These are phyloP conservation scores for Cephus spinipes DNA, from an alignment of 2,888 invertebrate genomes.

Conservation along the genomic window DNA sequence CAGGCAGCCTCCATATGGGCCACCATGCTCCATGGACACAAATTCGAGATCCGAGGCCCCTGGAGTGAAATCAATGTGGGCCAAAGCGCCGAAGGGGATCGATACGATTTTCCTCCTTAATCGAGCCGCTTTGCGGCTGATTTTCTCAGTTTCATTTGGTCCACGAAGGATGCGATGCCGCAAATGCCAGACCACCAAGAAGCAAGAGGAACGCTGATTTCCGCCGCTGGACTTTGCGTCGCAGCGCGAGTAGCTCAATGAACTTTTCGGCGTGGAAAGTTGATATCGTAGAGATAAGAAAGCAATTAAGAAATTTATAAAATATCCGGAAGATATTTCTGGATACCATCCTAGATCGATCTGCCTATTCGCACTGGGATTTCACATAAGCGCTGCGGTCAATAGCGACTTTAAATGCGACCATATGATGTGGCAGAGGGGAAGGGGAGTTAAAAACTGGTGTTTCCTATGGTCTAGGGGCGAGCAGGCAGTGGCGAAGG, in stretches of 20 bases:
- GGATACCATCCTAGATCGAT: too few species aligned
- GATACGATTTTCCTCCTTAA: constrained; percentile 49
- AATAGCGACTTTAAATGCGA: constrained; percentile 55
- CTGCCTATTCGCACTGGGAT: constrained; percentile 26
- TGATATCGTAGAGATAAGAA: too few species aligned
- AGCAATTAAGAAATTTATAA: too few species aligned
- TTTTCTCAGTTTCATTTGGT: too few species aligned
- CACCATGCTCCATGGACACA: constrained; percentile 47
- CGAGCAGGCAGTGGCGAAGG: too few species aligned
- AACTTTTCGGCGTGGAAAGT: too few species aligned
- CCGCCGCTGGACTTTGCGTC: too few species aligned
- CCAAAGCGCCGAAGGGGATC: constrained; percentile 45
- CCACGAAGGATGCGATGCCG: too few species aligned
- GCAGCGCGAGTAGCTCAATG: too few species aligned
- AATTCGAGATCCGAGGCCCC: constrained; percentile 40
- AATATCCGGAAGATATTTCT: too few species aligned
- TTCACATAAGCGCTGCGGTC: constrained; percentile 49
- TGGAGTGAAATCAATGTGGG: constrained; percentile 24
- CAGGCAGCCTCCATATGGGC: constrained; percentile 66
- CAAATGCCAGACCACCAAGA: too few species aligned
- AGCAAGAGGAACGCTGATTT: too few species aligned
- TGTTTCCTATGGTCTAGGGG: constrained; percentile 18
- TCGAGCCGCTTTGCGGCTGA: constrained; percentile 37
- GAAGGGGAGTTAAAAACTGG: constrained; percentile 48
- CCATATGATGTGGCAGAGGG: constrained; percentile 49